Percentiles rank a stretch among this genome's conserved stretches.
These are phyloP conservation scores for Rhombomys opimus DNA, from an alignment of 2,113 vertebrate genomes.

Conservation along the genomic window DNA sequence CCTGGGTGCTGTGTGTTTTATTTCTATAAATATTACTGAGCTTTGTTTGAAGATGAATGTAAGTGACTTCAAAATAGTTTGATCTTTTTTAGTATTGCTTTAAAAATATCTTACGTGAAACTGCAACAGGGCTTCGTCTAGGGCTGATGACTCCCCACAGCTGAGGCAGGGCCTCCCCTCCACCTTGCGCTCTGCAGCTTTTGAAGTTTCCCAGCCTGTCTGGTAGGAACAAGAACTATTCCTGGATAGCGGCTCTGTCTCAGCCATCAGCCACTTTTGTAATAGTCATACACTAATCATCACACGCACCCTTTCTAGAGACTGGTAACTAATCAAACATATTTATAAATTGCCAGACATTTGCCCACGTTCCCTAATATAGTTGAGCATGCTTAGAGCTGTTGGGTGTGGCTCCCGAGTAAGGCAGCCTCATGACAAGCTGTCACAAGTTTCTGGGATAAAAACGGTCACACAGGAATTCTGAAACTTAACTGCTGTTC, in stretches of 20 bases:
- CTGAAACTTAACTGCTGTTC: constrained; percentile 63
- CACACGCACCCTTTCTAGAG: neutral
- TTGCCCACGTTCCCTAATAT: constrained; percentile 60
- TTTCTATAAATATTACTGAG: constrained; percentile 15
- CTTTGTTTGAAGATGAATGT: neutral
- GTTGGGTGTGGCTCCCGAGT: constrained; percentile 56
- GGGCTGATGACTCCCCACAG: neutral
- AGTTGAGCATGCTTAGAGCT: constrained; percentile 46
- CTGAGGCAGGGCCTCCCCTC: neutral
- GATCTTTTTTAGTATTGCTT: constrained; percentile 44
- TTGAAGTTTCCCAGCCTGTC: neutral
- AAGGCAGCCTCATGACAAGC: constrained; percentile 66
- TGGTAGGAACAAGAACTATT: neutral
- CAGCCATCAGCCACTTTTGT: neutral
- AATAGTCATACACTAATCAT: neutral
- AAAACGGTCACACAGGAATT: constrained; percentile 72
- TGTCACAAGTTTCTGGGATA: constrained; percentile 68
- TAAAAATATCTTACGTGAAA: constrained; percentile 2
- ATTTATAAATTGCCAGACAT: constrained; percentile 69
- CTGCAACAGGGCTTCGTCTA: neutral
- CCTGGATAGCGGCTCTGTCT: neutral
- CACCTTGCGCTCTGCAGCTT: neutral
- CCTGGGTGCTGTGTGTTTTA: neutral
- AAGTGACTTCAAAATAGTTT: constrained; percentile 46
- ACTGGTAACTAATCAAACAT: constrained; percentile 56